phyloP scores from a whole-genome alignment of 2,888 invertebrate species.

The Netelia inedita region DNA sequence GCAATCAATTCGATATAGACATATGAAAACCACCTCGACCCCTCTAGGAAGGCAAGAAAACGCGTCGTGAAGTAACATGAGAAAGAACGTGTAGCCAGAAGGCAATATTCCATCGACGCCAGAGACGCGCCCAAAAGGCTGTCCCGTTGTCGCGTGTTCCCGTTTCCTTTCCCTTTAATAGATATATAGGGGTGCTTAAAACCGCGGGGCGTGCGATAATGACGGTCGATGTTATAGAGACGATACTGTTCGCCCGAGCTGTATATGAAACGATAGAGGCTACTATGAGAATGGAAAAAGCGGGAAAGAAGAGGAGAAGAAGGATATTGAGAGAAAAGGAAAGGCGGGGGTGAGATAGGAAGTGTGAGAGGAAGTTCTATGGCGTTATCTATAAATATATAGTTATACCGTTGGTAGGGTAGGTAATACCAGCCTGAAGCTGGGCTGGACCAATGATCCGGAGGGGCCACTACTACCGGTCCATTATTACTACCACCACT shows the following conservation, averaged over 20 bases:
- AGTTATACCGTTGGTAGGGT: not conserved
- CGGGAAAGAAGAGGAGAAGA: not conserved
- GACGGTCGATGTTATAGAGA: constrained; percentile 77
- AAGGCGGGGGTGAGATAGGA: constrained; percentile 17
- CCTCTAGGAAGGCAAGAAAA: not conserved
- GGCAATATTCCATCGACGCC: constrained; percentile 72
- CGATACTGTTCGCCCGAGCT: constrained; percentile 24
- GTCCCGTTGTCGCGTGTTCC: constrained; percentile 63
- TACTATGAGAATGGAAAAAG: constrained; percentile 39
- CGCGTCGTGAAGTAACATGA: constrained; percentile 48
- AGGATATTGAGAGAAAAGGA: constrained; percentile 10
- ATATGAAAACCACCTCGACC: not conserved
- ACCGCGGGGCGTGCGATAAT: constrained; percentile 82
- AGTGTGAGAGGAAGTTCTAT: constrained; percentile 19
- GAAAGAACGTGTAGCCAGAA: constrained; percentile 66
- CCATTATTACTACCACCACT: constrained; percentile 34
- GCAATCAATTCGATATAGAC: too few relatives aligned
- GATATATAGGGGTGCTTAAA: constrained; percentile 75
- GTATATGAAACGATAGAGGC: constrained; percentile 28
- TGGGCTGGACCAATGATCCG: constrained; percentile 47
- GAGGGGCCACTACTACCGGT: constrained; percentile 39
- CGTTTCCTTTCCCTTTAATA: constrained; percentile 51
- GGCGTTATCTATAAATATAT: constrained; percentile 21
- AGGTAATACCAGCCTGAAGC: constrained; percentile 44
- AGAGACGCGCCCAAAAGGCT: constrained; percentile 51